phyloP scores from a whole-genome alignment of 2,797 vertebrate genomes.

The Semaprochilodus insignis region DNA sequence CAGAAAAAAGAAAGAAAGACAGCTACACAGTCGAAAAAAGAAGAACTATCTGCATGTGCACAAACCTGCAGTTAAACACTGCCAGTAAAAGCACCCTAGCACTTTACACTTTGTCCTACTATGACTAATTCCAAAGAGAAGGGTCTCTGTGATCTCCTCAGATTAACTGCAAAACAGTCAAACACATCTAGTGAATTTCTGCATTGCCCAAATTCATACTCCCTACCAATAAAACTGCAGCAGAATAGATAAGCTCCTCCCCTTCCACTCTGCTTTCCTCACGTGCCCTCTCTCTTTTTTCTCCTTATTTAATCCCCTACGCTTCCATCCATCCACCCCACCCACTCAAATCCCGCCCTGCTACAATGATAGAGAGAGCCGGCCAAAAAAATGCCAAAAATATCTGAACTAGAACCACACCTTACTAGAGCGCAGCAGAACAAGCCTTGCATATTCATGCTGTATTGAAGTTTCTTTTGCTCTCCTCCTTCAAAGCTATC shows the following conservation, averaged over 20 bases:
- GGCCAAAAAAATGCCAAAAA: constrained; percentile 35
- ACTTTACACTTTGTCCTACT: neutral
- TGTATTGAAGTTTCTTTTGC: neutral
- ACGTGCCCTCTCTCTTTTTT: constrained; percentile 51
- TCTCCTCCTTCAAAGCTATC: neutral
- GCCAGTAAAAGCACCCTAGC: neutral
- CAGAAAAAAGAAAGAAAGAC: constrained; percentile 14
- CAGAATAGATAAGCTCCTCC: constrained; percentile 44
- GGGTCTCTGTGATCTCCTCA: neutral
- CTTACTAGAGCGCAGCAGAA: constrained; percentile 2
- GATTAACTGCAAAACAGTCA: constrained; percentile 12
- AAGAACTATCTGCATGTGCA: neutral
- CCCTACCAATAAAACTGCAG: constrained; percentile 42
- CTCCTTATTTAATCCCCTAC: constrained; percentile 28
- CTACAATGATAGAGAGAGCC: constrained; percentile 39
- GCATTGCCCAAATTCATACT: constrained; percentile 35
- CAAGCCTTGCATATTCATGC: constrained; percentile 6
- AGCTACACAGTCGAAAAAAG: constrained; percentile 24
- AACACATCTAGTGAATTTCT: constrained; percentile 22
- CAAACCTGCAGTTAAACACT: neutral
- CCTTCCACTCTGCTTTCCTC: constrained; percentile 42
- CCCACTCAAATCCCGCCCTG: constrained; percentile 57
- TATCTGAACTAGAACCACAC: constrained; percentile 25
- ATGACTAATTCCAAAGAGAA: neutral
- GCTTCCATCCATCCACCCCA: constrained; percentile 45